A percentile compares a stretch with the other conserved stretches of the same genome.
phyloP scores from a whole-genome alignment of 2,113 vertebrate genomes.

The Gorsachius goisagi region DNA sequence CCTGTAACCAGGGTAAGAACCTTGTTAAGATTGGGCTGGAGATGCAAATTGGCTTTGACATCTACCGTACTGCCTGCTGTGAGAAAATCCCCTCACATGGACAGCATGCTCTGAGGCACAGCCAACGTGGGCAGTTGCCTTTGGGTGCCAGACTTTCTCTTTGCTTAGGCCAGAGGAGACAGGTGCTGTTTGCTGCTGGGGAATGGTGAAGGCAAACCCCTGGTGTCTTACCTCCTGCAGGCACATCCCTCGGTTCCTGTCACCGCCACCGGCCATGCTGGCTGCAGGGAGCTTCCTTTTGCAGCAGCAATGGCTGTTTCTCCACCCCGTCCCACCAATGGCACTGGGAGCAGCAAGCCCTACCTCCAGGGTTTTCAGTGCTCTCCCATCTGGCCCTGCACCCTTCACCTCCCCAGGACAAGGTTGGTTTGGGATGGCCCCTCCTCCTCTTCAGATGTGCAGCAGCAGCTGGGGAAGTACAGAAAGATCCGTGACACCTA shows the following conservation, averaged over 20 bases:
- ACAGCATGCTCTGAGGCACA: background rate
- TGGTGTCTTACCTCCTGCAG: background rate
- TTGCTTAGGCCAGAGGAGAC: background rate
- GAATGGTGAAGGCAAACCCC: background rate
- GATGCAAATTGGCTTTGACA: background rate
- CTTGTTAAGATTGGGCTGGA: background rate
- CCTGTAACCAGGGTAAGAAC: background rate
- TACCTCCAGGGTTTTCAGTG: background rate
- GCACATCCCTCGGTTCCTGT: too few relatives aligned
- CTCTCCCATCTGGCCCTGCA: background rate
- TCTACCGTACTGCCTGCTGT: background rate
- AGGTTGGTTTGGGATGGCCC: background rate
- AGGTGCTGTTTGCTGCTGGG: background rate
- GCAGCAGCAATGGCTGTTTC: background rate
- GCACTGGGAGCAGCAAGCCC: background rate
- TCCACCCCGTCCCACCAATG: background rate
- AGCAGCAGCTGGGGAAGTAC: background rate
- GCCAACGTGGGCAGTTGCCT: background rate
- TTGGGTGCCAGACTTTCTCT: background rate
- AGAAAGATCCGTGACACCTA: background rate
- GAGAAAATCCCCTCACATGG: accelerated
- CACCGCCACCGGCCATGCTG: accelerated
- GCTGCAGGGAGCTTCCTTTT: background rate
- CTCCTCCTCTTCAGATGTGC: background rate
- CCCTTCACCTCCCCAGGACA: background rate